phyloP scores from a whole-genome alignment of 1,140 invertebrate genomes.

The Bombus picipes region DNA sequence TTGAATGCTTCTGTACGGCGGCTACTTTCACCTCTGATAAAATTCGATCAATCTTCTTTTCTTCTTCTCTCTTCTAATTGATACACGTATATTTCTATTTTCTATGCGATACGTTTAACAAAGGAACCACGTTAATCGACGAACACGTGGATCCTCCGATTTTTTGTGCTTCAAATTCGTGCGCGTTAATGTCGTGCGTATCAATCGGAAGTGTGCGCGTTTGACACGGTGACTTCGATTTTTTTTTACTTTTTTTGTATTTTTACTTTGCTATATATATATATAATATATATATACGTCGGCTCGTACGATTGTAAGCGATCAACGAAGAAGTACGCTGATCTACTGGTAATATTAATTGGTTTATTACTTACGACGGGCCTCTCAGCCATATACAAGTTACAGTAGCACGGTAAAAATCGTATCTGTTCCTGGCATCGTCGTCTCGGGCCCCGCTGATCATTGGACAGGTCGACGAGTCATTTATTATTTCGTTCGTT shows the following conservation, averaged over 20 bases:
- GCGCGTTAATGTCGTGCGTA: slow-evolving; percentile 46
- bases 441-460: slow-evolving; percentile 4
- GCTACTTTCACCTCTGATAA: neutral
- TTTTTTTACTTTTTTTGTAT: neutral
- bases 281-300: neutral
- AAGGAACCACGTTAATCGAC: neutral
- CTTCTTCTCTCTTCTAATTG: neutral
- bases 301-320: neutral
- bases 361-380: slow-evolving; percentile 3
- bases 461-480: slow-evolving; percentile 40
- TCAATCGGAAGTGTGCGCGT: slow-evolving; percentile 40
- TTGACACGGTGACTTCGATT: slow-evolving; percentile 6
- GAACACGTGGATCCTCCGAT: slow-evolving; percentile 22
- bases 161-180: slow-evolving; percentile 26
- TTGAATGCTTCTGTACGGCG: neutral
- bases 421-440: neutral
- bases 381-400: slow-evolving; percentile 1
- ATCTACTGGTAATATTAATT: neutral
- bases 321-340: slow-evolving; percentile 12
- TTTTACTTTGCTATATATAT: neutral
- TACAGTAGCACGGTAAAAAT: slow-evolving; percentile 32
- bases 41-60: neutral
- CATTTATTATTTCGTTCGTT: neutral
- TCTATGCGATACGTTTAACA: slow-evolving; percentile 3
- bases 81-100: neutral